Evolutionary conservation across 2,113 vertebrate species (phyloP), one percentile per base, ranked within the genome.

Genomic region (Holacanthus passer): DNA sequence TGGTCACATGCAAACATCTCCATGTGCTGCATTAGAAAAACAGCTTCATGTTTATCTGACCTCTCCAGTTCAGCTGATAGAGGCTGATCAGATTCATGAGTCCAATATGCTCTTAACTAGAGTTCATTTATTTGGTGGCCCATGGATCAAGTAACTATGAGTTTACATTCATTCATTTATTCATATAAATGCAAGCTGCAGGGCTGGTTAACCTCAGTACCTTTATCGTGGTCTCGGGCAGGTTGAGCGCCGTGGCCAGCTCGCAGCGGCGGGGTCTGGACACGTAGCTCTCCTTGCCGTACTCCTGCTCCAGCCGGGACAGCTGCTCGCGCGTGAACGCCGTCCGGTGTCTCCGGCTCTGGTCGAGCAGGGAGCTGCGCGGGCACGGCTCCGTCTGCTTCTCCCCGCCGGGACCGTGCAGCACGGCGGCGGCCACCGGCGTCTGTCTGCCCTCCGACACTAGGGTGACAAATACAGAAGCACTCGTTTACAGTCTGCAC

Each of bases 201-300:
- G n/a, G n/a, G n/a, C 5, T n/a, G 19, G 17, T 32, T 10, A 3
- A 14, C 7, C 24, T 1, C 35, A 8, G 47, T 79, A 93, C 93
- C 91, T 96, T 95, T 27, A 87, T 91, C 0, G 93, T 95, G 2
- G 93, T 95, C 59, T 95, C 85, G 0, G 95, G 92, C 7, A 91
- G 17, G 47, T 92, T 93, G 12, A 96, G 91, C 12, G 87, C 91
- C 12, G 90, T 75, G 24, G 90, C 92, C 71, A 95, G 87, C 22
- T 95, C 94, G 68, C 94, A 93, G 31, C 94, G 90, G 41, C 93
- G 90, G 17, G 87, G 81, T 47, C 93, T 65, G 35, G 92, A 95
- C 31, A 96, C 95, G 78, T 93, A 94, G 84, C 91, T 94, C 87
- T 95, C 93, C 65, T 85, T 91, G 56, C 87, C 73, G 65, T 96